phyloP scores from a whole-genome alignment of 2,797 vertebrate genomes.

The Gadopsis bispinosus region DNA sequence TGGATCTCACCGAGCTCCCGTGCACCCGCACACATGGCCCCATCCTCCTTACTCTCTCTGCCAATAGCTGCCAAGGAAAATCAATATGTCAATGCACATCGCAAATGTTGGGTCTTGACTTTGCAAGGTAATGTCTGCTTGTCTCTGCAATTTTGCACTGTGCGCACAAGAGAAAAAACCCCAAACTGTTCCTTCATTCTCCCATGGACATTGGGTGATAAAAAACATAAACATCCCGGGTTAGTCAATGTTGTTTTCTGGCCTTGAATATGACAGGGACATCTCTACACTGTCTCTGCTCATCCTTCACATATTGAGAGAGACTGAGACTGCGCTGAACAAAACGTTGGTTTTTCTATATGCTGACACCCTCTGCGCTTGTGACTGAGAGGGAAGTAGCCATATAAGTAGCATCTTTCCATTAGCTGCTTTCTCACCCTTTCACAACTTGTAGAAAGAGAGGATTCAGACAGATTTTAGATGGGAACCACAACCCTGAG shows the following conservation, averaged over 20 bases:
- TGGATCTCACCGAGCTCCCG: constrained; percentile 73
- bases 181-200: constrained; percentile 41
- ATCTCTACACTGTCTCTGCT: constrained; percentile 26
- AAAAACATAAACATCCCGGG: constrained; percentile 57
- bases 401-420: constrained; percentile 24
- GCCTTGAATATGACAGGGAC: constrained; percentile 59
- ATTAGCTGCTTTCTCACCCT: constrained; percentile 40
- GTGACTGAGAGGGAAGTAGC: constrained; percentile 19
- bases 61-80: constrained; percentile 85
- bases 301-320: constrained; percentile 37
- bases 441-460: constrained; percentile 22
- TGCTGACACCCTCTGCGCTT: constrained; percentile 38
- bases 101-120: constrained; percentile 87
- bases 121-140: constrained; percentile 83
- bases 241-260: constrained; percentile 46
- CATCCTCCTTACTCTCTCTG: constrained; percentile 76
- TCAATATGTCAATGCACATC: constrained; percentile 85
- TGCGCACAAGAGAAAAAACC: constrained; percentile 41
- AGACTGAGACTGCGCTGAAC: constrained; percentile 3
- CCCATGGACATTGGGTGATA: constrained; percentile 53
- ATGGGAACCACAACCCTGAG: constrained; percentile 55
- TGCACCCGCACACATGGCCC: constrained; percentile 74
- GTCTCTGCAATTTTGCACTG: constrained; percentile 81
- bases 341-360: constrained; percentile 36
- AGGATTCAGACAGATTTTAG: constrained; percentile 50